A percentile compares a stretch with the other conserved stretches of the same genome.
These are phyloP conservation scores for Phenacoccus solenopsis DNA, from an alignment of 1,140 invertebrate species.

Conservation along the genomic window DNA sequence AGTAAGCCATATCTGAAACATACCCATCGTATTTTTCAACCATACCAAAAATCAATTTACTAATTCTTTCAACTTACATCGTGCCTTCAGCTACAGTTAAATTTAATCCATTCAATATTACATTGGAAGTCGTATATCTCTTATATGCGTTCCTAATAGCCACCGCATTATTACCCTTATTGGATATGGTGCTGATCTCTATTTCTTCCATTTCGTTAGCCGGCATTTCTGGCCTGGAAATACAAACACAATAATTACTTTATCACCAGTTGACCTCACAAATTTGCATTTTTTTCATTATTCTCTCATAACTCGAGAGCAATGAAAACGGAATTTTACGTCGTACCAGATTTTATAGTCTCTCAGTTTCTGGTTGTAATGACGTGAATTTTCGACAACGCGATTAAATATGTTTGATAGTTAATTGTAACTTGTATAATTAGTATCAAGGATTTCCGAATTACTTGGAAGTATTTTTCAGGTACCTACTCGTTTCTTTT, in stretches of 20 bases:
- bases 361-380: neutral
- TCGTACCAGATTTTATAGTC: no score
- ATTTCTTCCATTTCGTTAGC: neutral
- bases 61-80: constrained; percentile 28
- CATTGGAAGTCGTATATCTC: constrained; percentile 23
- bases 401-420: no score
- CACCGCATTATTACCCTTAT: constrained; percentile 18
- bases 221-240: neutral
- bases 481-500: no score
- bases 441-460: neutral
- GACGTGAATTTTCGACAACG: neutral
- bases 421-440: neutral
- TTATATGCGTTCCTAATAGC: constrained; percentile 27
- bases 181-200: constrained; percentile 5
- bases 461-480: neutral
- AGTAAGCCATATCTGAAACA: constrained; percentile 35
- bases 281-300: no score
- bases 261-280: neutral
- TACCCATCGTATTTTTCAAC: no score
- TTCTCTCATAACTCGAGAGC: no score
- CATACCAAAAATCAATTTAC: no score
- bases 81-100: constrained; percentile 28
- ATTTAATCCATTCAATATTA: constrained; percentile 28
- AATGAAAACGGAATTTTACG: no score
- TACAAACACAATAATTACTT: neutral